Conservation (phyloP, 2,888 invertebrate species). For the Tanytarsus gracilentus region DNA sequence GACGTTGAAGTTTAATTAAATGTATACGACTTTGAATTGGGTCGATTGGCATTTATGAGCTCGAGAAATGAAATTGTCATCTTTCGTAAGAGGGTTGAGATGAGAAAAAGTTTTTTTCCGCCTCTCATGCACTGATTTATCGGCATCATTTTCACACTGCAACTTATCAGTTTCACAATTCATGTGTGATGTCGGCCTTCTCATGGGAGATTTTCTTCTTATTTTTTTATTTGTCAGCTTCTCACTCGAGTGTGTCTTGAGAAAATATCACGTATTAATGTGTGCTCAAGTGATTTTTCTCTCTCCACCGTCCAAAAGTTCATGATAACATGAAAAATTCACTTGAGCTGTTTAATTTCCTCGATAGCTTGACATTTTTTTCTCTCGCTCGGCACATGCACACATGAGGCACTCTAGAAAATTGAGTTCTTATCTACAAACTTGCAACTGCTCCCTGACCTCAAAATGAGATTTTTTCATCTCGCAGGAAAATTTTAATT, state of each 20-base stretch:
- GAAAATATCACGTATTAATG: constrained; percentile 22
- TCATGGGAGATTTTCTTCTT: background rate
- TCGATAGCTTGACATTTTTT: background rate
- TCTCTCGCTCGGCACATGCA: background rate
- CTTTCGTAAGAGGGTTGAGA: background rate
- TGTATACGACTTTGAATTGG: background rate
- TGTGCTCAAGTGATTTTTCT: constrained; percentile 20
- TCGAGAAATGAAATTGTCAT: constrained; percentile 11
- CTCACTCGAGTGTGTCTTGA: background rate
- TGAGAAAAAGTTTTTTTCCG: background rate
- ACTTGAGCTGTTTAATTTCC: background rate
- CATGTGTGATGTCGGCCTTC: background rate
- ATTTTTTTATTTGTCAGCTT: background rate
- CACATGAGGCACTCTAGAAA: constrained; percentile 3
- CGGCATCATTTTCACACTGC: background rate
- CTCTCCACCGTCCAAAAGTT: background rate
- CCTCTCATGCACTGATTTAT: background rate
- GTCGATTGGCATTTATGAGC: constrained; percentile 5
- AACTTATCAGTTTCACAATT: background rate
- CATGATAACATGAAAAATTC: background rate
- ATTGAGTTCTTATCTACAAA: constrained; percentile 1
- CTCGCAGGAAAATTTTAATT: background rate
- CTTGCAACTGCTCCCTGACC: background rate
- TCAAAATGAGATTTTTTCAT: background rate
- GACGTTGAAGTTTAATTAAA: constrained; percentile 3